Evolutionary conservation across 2,797 vertebrate species (phyloP).

Genomic region (Gymnothorax reevesii): DNA sequence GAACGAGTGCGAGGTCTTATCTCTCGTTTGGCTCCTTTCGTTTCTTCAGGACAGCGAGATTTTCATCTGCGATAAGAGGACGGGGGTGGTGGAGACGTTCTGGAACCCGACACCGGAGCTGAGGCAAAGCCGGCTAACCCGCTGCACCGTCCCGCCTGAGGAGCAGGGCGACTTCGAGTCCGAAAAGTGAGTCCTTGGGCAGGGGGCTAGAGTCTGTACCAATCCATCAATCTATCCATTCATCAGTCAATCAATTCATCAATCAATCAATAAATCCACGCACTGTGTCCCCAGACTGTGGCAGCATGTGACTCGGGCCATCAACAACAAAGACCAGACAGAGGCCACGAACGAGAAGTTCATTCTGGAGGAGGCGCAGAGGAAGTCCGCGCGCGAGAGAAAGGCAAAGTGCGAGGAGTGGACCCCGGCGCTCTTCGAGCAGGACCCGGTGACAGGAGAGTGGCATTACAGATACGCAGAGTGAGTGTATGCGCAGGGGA

Average conservation of each 20-base stretch:
- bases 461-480: slow-evolving; percentile 97
- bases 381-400: slow-evolving; percentile 86
- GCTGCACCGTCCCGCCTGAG: slow-evolving; percentile 88
- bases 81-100: slow-evolving; percentile 83
- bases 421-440: slow-evolving; percentile 88
- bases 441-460: slow-evolving; percentile 86
- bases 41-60: slow-evolving; percentile 90
- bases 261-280: no score
- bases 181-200: slow-evolving; percentile 79
- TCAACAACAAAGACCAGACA: slow-evolving; percentile 96
- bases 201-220: no score
- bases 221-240: no score
- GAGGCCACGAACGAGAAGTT: slow-evolving; percentile 97
- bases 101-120: slow-evolving; percentile 92
- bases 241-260: no score
- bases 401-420: slow-evolving; percentile 91
- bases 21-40: not conserved
- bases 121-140: slow-evolving; percentile 82
- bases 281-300: slow-evolving; percentile 78
- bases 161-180: slow-evolving; percentile 91
- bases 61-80: slow-evolving; percentile 94
- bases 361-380: slow-evolving; percentile 91
- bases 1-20: not conserved
- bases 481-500: slow-evolving; percentile 70
- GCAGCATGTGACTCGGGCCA: slow-evolving; percentile 96